Evolutionary conservation across 2,113 vertebrate genomes (phyloP).

Genomic region (human (Homo sapiens)): DNA sequence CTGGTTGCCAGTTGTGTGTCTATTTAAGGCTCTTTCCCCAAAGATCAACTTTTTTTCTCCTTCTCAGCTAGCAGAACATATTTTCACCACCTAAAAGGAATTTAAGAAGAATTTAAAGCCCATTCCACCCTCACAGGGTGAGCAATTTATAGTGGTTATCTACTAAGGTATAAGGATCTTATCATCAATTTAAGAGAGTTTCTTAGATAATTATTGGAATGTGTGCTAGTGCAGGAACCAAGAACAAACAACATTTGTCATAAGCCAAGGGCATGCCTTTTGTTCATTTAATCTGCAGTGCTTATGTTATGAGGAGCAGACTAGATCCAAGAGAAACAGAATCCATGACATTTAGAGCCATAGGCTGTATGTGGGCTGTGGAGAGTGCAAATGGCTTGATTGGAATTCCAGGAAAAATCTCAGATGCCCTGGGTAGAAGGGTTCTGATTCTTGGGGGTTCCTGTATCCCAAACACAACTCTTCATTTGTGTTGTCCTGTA

Average conservation of each 20-base stretch:
- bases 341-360: background rate
- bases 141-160: background rate
- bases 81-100: background rate
- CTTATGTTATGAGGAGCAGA: background rate
- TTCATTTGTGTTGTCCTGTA: background rate
- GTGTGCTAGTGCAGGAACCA: background rate
- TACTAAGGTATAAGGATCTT: background rate
- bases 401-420: background rate
- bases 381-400: background rate
- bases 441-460: background rate
- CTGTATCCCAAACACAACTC: background rate
- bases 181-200: background rate
- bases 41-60: background rate
- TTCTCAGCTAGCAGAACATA: background rate
- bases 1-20: background rate
- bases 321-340: background rate
- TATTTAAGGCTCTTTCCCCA: background rate
- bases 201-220: background rate
- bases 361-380: background rate
- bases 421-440: background rate
- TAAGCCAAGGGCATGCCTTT: background rate
- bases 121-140: background rate
- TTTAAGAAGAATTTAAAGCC: background rate
- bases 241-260: background rate
- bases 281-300: background rate